Base-by-base conservation (phyloP, 2,113 vertebrate genomes). In the Neotoma lepida region DNA sequence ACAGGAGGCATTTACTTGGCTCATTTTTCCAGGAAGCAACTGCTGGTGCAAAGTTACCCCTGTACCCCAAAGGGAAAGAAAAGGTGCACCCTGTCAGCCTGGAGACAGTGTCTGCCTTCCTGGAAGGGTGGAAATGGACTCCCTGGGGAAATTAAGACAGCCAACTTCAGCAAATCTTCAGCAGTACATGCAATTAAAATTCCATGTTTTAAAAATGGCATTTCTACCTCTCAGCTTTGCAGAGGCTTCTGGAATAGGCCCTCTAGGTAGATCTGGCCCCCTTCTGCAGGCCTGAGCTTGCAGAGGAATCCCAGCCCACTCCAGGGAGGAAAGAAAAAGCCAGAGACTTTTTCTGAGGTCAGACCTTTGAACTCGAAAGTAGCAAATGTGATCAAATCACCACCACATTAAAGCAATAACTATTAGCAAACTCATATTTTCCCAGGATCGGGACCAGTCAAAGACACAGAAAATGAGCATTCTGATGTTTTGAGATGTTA, bases 101-200 rank as follows among this genome's bases (percentile, higher is more conserved):
- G 2, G 24, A 92, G 12, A 87, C 2, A 0, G 91, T 77, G 46
- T 88, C 73, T 64, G 7, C 94, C 46, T 88, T 73, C 46, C 74
- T n/a, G 41, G 89, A 94, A 77, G 8, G 26, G 22, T 1, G 41
- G 51, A 44, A 89, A 88, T 80, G 51, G 70, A 73, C 30, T 97
- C 71, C 94, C 88, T 41, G 14, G 84, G 97, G 94, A 98, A 97
- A 97, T 97, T 96, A 95, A 96, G 92, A 39, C 71, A 41, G 88
- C 78, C 2, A 41, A 82, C 95, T 96, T 95, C 88, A 39, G 66
- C 93, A 80, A 94, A 56, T 92, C 82, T 96, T 74, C 20, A 2
- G 64, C 39, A 93, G 73, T 95, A 94, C 51, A 71, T 41, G 68
- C 88, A 97, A 96, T 92, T 96, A 97, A 96, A 97, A 97, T 94